Evolutionary conservation across 1,140 invertebrate genomes (phyloP).

Genomic region (Drosophila kanapiae): DNA sequence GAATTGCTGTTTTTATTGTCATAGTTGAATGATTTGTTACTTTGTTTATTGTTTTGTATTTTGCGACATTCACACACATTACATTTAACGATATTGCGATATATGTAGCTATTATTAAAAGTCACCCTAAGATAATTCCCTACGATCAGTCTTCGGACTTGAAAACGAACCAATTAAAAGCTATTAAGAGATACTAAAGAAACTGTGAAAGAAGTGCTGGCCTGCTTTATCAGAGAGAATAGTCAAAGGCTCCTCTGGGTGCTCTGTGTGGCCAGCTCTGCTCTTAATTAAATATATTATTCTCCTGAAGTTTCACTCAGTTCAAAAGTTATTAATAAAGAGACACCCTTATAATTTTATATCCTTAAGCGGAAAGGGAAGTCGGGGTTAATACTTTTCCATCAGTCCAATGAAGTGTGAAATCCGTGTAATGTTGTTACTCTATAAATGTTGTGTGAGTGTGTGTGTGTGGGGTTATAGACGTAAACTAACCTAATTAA

Average conservation of each 20-base stretch:
- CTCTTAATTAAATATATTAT: no score
- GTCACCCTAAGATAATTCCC: not conserved
- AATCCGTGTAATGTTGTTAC: conserved; percentile 1
- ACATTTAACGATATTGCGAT: conserved; percentile 40
- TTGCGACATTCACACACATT: conserved; percentile 57
- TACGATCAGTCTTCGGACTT: not conserved
- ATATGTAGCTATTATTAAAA: not conserved
- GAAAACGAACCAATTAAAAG: not conserved
- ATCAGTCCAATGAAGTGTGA: conserved; percentile 5
- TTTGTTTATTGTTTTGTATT: conserved; percentile 49
- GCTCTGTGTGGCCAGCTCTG: not conserved
- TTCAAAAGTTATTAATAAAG: no score
- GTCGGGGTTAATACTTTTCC: no score
- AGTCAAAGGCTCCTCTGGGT: no score
- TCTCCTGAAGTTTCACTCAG: not conserved
- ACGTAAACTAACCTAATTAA: conserved; percentile 21
- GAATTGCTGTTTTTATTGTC: conserved; percentile 49
- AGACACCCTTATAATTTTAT: no score
- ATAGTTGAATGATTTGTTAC: conserved; percentile 38
- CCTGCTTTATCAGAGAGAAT: no score
- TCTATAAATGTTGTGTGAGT: conserved; percentile 1
- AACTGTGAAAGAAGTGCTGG: no score
- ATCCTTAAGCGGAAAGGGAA: conserved; percentile 9
- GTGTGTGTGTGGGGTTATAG: conserved; percentile 1
- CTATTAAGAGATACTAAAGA: not conserved